Conservation (phyloP, 92 coral and sea anemone species). For the Umimayanthus chanpuru region DNA sequence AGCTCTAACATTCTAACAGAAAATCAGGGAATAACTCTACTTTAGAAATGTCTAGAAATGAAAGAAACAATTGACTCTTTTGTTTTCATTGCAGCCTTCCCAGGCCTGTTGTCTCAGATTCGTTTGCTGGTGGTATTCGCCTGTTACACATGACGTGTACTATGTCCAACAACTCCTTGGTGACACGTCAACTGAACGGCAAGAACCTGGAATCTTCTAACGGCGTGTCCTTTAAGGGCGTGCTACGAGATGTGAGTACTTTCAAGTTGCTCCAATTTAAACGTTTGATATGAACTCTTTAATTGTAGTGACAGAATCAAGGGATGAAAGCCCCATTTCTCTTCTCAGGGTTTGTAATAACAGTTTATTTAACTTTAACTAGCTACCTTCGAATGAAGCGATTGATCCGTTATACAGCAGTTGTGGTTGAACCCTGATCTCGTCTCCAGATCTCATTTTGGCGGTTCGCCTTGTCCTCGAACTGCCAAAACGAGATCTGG, state of each 20-base stretch:
- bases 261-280: too few relatives aligned
- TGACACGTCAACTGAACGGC: constrained; percentile 66
- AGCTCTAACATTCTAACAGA: too few relatives aligned
- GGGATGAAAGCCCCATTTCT: neutral
- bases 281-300: too few relatives aligned
- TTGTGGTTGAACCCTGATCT: too few relatives aligned
- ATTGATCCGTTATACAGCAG: too few relatives aligned
- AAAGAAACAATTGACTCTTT: neutral
- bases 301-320: neutral
- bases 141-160: constrained; percentile 63
- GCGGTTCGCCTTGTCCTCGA: too few relatives aligned
- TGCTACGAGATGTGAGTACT: constrained; percentile 67
- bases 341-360: neutral
- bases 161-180: constrained; percentile 45
- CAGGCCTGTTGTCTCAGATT: constrained; percentile 52
- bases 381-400: too few relatives aligned
- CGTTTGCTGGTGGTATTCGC: constrained; percentile 78
- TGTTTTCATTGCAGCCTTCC: constrained; percentile 55
- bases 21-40: neutral
- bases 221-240: constrained; percentile 74
- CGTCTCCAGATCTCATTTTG: too few relatives aligned
- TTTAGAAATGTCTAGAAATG: neutral
- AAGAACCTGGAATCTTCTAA: constrained; percentile 51
- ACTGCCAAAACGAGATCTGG: too few relatives aligned
- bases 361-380: neutral